phyloP scores from a whole-genome alignment of 2,113 vertebrate species.

The Triplophysa siluroides region DNA sequence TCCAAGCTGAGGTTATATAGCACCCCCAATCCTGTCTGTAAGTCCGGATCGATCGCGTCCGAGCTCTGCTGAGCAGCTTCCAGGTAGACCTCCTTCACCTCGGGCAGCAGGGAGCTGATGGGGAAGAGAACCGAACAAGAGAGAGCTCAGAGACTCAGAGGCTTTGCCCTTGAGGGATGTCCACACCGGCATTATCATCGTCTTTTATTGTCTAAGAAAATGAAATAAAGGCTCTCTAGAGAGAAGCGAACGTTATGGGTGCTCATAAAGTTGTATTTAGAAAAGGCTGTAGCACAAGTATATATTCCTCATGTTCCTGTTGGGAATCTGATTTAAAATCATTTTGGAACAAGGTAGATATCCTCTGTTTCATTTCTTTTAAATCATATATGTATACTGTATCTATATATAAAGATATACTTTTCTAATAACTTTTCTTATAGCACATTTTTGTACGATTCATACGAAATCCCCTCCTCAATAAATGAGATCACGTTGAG shows the following conservation, averaged over 20 bases:
- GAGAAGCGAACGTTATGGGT: neutral
- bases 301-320: neutral
- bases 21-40: slow-evolving; percentile 95
- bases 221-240: slow-evolving; percentile 4
- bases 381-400: no score
- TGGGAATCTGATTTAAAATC: neutral
- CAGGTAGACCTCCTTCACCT: slow-evolving; percentile 92
- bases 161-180: neutral
- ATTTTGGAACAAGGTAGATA: no score
- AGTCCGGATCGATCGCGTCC: slow-evolving; percentile 89
- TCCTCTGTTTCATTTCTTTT: no score
- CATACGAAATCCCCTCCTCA: no score
- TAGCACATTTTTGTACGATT: no score
- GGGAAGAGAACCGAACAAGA: slow-evolving; percentile 26
- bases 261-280: neutral
- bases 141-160: neutral
- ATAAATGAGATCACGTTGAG: no score
- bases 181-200: slow-evolving; percentile 16
- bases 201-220: slow-evolving; percentile 21
- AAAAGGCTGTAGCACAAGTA: neutral
- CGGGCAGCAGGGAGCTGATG: slow-evolving; percentile 82
- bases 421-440: no score
- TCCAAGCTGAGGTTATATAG: slow-evolving; percentile 95
- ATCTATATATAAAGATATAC: no score
- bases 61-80: slow-evolving; percentile 91